Evolutionary conservation across 2,113 vertebrate species (phyloP).

Genomic region (Dipodomys ordii): DNA sequence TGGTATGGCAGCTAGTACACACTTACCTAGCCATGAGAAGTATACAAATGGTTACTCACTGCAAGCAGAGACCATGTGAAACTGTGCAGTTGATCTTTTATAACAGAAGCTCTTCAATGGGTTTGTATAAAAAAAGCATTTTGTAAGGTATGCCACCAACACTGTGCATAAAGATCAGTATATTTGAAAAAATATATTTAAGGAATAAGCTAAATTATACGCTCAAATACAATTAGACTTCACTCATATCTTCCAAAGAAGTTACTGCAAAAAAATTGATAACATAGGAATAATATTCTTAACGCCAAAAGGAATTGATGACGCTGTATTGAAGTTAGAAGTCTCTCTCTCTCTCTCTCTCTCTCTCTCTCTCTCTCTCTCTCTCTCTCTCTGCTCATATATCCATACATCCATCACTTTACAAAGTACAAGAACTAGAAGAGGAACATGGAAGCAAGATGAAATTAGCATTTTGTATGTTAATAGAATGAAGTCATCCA

Average conservation of each 20-base stretch:
- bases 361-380: neutral
- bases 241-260: neutral
- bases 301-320: neutral
- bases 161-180: constrained; percentile 57
- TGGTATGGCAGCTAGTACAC: constrained; percentile 52
- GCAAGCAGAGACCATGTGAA: constrained; percentile 50
- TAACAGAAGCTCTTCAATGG: neutral
- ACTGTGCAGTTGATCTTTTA: constrained; percentile 49
- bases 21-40: constrained; percentile 36
- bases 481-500: neutral
- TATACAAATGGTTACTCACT: constrained; percentile 61
- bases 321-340: neutral
- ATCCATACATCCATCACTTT: too few relatives aligned
- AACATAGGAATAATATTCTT: neutral
- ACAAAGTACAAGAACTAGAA: neutral
- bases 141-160: constrained; percentile 32
- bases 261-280: neutral
- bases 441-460: neutral
- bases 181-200: constrained; percentile 2
- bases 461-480: too few relatives aligned
- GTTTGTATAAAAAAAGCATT: constrained; percentile 56
- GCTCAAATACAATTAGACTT: neutral
- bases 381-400: neutral
- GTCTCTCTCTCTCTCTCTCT: neutral
- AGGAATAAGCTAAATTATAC: neutral